phyloP scores from a whole-genome alignment of 2,113 vertebrate species.

The Excalfactoria chinensis region DNA sequence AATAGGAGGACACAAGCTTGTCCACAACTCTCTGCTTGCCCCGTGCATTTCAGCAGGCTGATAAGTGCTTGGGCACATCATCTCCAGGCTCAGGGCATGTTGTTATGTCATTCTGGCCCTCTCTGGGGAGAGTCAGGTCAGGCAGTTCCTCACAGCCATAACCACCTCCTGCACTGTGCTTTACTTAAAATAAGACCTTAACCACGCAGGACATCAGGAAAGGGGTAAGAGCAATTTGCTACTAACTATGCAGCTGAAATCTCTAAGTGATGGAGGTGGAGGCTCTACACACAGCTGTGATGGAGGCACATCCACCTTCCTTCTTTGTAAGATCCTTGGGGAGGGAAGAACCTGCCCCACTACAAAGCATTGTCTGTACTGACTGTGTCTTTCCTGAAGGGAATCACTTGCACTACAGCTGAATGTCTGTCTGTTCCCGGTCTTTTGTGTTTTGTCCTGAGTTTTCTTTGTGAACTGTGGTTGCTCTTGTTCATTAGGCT shows the following conservation, averaged over 20 bases:
- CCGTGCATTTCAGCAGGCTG: not conserved
- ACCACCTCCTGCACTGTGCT: not conserved
- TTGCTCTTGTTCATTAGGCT: not conserved
- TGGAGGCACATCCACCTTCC: not conserved
- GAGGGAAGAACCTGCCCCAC: not conserved
- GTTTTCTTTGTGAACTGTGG: constrained; percentile 1
- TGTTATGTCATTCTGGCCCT: not conserved
- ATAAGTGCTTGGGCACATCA: not conserved
- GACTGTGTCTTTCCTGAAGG: constrained; percentile 4
- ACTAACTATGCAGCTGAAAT: constrained; percentile 47
- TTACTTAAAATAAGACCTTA: not conserved
- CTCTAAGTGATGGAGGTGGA: not conserved
- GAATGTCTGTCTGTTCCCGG: not conserved
- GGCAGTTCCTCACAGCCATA: not conserved
- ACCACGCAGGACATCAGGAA: not conserved
- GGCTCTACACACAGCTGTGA: not conserved
- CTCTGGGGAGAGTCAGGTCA: not conserved
- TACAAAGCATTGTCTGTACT: not conserved
- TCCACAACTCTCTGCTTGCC: not conserved
- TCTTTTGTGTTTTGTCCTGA: constrained; percentile 10
- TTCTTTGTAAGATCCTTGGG: not conserved
- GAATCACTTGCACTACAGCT: constrained; percentile 54
- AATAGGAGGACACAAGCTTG: not conserved
- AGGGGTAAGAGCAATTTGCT: constrained; percentile 1
- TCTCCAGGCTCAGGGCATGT: not conserved